phyloP scores from a whole-genome alignment of 2,797 vertebrate species.

The Microhierax caerulescens region DNA sequence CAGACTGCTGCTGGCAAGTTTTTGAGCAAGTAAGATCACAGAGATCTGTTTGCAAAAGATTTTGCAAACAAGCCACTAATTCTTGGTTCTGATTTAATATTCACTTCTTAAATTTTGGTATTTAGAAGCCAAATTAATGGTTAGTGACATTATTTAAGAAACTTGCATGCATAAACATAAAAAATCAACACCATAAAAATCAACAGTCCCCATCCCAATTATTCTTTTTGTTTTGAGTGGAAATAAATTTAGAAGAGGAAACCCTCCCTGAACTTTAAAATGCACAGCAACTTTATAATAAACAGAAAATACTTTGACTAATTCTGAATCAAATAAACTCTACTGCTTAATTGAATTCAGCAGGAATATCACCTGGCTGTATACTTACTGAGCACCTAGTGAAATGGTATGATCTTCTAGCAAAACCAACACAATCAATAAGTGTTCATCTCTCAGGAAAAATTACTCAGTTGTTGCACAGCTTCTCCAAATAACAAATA shows the following conservation, averaged over 20 bases:
- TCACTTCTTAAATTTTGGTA: background rate
- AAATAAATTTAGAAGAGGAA: background rate
- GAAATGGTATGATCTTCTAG: background rate
- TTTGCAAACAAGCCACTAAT: background rate
- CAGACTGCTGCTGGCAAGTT: background rate
- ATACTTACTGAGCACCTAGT: background rate
- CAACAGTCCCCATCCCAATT: background rate
- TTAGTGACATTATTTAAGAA: background rate
- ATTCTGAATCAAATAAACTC: background rate
- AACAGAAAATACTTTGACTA: background rate
- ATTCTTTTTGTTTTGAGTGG: background rate
- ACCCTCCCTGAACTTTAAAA: fast-evolving
- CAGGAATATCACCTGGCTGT: background rate
- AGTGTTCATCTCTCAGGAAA: background rate
- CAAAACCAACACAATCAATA: background rate
- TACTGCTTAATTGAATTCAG: background rate
- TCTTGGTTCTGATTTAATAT: background rate
- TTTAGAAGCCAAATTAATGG: background rate
- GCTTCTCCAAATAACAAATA: background rate
- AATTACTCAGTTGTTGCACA: background rate
- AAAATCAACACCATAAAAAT: background rate
- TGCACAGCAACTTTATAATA: background rate
- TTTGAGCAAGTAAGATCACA: background rate
- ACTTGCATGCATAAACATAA: background rate
- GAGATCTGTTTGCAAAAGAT: background rate